Evolutionary conservation across 1,140 invertebrate species (phyloP).

Genomic region (Spodoptera litura): DNA sequence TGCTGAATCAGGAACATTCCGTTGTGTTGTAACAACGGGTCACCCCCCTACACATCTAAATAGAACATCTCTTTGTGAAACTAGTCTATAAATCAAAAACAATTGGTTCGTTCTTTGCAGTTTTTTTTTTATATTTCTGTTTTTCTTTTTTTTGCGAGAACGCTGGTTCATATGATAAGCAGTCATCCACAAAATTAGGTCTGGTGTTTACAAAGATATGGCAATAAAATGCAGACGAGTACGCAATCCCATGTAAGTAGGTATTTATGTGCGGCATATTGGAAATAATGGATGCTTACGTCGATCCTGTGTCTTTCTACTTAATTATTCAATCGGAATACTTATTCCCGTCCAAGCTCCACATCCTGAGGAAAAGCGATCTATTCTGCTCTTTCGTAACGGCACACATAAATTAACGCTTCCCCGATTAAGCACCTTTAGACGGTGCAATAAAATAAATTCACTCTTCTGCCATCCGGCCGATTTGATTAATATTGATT

Average conservation of each 20-base stretch:
- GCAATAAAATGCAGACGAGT: slow-evolving; percentile 38
- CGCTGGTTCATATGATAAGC: slow-evolving; percentile 37
- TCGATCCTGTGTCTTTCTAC: slow-evolving; percentile 9
- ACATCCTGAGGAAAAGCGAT: slow-evolving; percentile 27
- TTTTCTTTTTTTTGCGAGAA: slow-evolving; percentile 24
- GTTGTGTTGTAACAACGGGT: slow-evolving; percentile 41
- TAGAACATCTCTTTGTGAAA: slow-evolving; percentile 45
- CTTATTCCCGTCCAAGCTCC: slow-evolving; percentile 19
- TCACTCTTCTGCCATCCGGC: slow-evolving; percentile 52
- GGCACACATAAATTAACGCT: slow-evolving; percentile 59
- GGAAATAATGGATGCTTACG: slow-evolving; percentile 37
- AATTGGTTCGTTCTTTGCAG: slow-evolving; percentile 43
- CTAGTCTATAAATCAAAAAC: slow-evolving; percentile 45
- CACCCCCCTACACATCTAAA: slow-evolving; percentile 38
- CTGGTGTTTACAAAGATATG: slow-evolving; percentile 25
- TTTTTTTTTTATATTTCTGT: slow-evolving; percentile 16
- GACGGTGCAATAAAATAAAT: slow-evolving; percentile 61
- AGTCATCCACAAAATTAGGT: slow-evolving; percentile 35
- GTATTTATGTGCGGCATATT: slow-evolving; percentile 36
- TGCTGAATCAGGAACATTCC: slow-evolving; percentile 36
- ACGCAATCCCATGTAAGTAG: slow-evolving; percentile 33
- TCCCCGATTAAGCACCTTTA: slow-evolving; percentile 59
- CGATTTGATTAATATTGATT: slow-evolving; percentile 57
- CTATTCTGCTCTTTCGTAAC: slow-evolving; percentile 43
- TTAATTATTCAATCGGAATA: slow-evolving; percentile 42